Base-by-base conservation (phyloP, 2,113 vertebrate species). In the Boleophthalmus pectinirostris region DNA sequence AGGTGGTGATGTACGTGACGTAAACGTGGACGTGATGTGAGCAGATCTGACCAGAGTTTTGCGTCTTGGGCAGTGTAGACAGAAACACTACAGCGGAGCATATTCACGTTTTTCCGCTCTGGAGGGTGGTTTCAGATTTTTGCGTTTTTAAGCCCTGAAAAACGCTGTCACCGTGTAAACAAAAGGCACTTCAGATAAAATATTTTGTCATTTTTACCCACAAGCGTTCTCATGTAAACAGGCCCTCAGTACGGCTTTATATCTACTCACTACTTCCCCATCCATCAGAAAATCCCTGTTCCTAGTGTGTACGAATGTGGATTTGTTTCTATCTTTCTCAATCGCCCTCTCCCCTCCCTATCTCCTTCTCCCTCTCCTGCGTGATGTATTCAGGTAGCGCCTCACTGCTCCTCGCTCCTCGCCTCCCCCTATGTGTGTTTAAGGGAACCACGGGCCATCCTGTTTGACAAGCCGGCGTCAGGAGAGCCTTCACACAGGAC, bases 361-460 rank as follows among this genome's bases (percentile, higher is more conserved):
- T 5, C 4, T 54, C 51, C n/a, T n/a, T 54, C 51, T 12, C 21
- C 53, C 3, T 9, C n/a, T 15, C 23, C 7, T 15, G 33, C 33
- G 77, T 35, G 80, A 88, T 91, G 87, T 88, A 90, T 90, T 86
- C 85, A 88, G 89, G 87, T 84, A 56, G 76, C 80, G 85, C 79
- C 89, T 92, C 38, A 85, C 87, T 86, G 91, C 89, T 89, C 80
- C 86, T 66, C 77, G 87, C 83, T 77, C 87, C 78, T 86, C 85
- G 89, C 85, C 83, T 90, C 81, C 87, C 87, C 90, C 71, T 88
- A 21, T 90, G 87, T 92, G 89, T 85, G 83, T 90, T 90, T 78
- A 77, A 70, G 66, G 43, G 51, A 29, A 51, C 70, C 66, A 38
- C 46, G 77, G 72, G 74, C 70, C 74, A 80, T 76, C 86, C 76